Percentiles rank a stretch among this genome's conserved stretches.
These are phyloP conservation scores for Corythornis cristatus DNA, from an alignment of 2,113 vertebrate species.

Conservation along the genomic window DNA sequence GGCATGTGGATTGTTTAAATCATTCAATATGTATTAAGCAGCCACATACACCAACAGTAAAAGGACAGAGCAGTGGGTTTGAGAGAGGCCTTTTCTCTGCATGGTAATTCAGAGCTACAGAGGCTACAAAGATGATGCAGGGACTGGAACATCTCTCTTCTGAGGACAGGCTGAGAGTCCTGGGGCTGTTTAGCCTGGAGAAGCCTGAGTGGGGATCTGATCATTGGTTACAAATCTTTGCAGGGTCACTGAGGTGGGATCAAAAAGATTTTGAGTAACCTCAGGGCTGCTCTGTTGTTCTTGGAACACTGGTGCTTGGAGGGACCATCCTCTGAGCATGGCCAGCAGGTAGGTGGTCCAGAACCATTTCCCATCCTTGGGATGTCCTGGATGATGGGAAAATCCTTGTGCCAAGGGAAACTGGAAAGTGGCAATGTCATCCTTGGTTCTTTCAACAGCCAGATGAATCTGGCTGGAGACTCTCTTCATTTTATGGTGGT, in stretches of 20 bases:
- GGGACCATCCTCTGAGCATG: background rate
- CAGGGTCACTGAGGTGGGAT: background rate
- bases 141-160: too few species aligned
- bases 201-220: too few species aligned
- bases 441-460: background rate
- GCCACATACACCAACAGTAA: background rate
- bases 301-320: background rate
- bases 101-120: background rate
- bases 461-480: background rate
- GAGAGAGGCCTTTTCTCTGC: background rate
- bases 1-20: background rate
- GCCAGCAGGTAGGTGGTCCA: background rate
- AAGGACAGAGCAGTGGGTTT: background rate
- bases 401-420: slow-evolving; percentile 22
- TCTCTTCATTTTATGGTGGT: background rate
- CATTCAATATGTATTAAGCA: background rate
- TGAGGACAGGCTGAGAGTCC: too few species aligned
- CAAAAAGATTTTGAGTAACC: background rate
- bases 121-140: too few species aligned
- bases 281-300: background rate
- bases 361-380: background rate
- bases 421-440: slow-evolving; percentile 2
- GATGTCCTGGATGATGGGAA: background rate
- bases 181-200: too few species aligned
- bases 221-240: too few species aligned